Conservation (phyloP, 1,140 invertebrate genomes). For the Drosophila oshimai region DNA sequence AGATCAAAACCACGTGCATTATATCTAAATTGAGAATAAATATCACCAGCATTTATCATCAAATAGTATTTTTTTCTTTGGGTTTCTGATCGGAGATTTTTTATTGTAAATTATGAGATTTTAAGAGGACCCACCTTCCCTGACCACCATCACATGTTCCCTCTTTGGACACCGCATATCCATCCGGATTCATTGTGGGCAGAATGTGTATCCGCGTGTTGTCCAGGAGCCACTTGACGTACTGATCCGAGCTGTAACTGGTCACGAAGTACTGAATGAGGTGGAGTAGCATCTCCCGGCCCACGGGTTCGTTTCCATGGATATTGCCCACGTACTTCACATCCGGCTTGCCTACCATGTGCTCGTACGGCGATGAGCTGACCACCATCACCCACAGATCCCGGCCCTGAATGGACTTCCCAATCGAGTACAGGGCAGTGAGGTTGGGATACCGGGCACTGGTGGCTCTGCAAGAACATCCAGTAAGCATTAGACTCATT, state of each 20-base stretch:
- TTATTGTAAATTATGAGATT: background rate
- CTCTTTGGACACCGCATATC: constrained; percentile 93
- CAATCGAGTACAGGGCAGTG: constrained; percentile 95
- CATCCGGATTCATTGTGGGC: constrained; percentile 96
- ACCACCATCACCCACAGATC: constrained; percentile 98
- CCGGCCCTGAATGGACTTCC: constrained; percentile 94
- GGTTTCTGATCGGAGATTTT: no score
- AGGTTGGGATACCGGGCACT: constrained; percentile 91
- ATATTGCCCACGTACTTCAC: constrained; percentile 97
- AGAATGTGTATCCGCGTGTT: constrained; percentile 96
- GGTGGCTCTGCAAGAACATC: constrained; percentile 83
- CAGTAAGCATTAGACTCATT: no score
- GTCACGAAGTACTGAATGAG: constrained; percentile 94
- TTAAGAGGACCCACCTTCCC: constrained; percentile 86
- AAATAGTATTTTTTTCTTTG: no score
- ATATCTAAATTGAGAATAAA: constrained; percentile 88
- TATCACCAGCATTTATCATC: no score
- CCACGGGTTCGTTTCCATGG: constrained; percentile 95
- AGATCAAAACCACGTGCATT: constrained; percentile 94
- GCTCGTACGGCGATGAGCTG: constrained; percentile 93
- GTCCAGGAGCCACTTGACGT: constrained; percentile 93
- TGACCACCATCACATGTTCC: constrained; percentile 93
- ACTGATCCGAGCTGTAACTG: constrained; percentile 90
- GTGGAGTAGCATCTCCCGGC: constrained; percentile 93
- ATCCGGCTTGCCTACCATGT: constrained; percentile 95